phyloP scores from a whole-genome alignment of 2,888 invertebrate species.

The Globia sparganii region DNA sequence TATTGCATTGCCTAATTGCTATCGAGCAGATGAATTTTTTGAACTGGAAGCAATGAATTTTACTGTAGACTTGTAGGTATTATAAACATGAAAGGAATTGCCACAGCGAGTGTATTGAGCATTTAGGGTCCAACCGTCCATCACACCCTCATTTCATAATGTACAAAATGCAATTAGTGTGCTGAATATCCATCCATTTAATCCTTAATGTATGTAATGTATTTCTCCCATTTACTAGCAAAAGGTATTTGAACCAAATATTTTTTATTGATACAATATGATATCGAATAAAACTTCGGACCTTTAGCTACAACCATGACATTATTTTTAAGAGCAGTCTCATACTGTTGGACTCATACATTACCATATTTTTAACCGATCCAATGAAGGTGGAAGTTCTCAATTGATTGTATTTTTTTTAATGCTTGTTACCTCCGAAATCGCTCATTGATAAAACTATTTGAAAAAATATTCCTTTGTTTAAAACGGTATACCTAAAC shows the following conservation, averaged over 20 bases:
- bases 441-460: too few relatives aligned
- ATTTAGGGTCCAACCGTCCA: background rate
- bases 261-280: background rate
- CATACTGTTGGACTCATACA: background rate
- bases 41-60: background rate
- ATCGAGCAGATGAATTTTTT: background rate
- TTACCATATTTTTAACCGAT: background rate
- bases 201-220: background rate
- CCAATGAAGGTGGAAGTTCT: too few relatives aligned
- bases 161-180: background rate
- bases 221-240: background rate
- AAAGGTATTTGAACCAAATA: background rate
- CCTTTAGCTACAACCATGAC: background rate
- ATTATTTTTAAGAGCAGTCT: background rate
- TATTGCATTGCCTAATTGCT: background rate
- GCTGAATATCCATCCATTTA: background rate
- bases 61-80: too few relatives aligned
- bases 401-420: too few relatives aligned
- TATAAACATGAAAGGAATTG: background rate
- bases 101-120: background rate
- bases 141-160: conserved; percentile 1
- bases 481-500: too few relatives aligned
- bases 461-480: too few relatives aligned
- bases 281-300: background rate
- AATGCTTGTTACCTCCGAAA: too few relatives aligned